Evolutionary conservation across 1,140 invertebrate genomes (phyloP), one percentile per base, ranked within the genome.

Genomic region (Reticulitermes speratus): DNA sequence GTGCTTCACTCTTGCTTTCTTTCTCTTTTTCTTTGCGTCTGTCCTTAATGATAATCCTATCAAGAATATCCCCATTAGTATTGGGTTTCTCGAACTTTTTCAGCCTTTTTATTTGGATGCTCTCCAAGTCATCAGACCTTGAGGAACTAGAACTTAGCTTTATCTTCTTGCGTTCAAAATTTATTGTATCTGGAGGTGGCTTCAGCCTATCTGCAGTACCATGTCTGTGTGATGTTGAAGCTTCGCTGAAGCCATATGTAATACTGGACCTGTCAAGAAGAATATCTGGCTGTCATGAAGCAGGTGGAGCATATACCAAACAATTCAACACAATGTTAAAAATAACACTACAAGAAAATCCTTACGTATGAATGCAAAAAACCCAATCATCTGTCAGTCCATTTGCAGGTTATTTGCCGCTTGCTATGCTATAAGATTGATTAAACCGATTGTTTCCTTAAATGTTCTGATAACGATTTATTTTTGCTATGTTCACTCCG

Each of bases 111-210:
- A 81, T 85, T 44, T 75, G 38, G 32, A 85, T 85, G 44, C 65
- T 48, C 0, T 85, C 65, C n/a, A 85, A 85, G 65, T 85, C 85
- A 85, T 69, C 65, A n/a, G 85, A 85, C 38, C 45, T 81, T 23
- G 44, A 48, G 30, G 45, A 65, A 45, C 65, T 69, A 44, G 30
- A 65, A 44, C 16, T 84, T 7, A 85, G 85, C 38, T 44, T 85
- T 38, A 85, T 85, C 38, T 85, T 85, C 32, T 59, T 85, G 23
- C 44, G n/a, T 85, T 82, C 85, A 82, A 75, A 81, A 82, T 85
- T 75, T 25, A 85, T 38, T 55, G 65, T 32, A 75, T 85, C 85
- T 69, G 85, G 85, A 21, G 85, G 85, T 69, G 85, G 85, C 6
- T 85, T 85, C 59, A 85, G 44, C 6, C 85, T 21, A 16, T 81